Percentiles rank a stretch among this genome's conserved stretches.
phyloP scores from a whole-genome alignment of 1,140 invertebrate genomes.

The Cherax destructor region DNA sequence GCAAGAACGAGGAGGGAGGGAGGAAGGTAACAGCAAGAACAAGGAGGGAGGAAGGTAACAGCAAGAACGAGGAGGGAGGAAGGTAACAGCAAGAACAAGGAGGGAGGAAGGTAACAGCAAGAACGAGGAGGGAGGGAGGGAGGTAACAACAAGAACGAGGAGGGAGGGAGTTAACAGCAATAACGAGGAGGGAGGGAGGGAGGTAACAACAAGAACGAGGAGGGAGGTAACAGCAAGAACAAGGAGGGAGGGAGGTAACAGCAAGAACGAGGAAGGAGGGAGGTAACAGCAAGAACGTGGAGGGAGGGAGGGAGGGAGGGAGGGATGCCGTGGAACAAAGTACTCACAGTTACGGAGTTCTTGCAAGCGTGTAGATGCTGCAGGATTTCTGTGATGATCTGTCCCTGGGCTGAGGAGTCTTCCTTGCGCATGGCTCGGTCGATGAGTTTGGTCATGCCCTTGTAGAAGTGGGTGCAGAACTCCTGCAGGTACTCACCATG shows the following conservation, averaged over 20 bases:
- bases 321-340: not conserved
- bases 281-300: not conserved
- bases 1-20: no score
- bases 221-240: not conserved
- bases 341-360: constrained; percentile 89
- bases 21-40: no score
- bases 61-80: no score
- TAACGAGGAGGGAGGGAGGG: no score
- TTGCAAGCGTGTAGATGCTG: constrained; percentile 98
- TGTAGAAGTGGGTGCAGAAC: constrained; percentile 96
- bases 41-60: no score
- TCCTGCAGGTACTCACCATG: constrained; percentile 96
- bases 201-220: no score
- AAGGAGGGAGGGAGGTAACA: not conserved
- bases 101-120: no score
- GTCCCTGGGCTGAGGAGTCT: constrained; percentile 93
- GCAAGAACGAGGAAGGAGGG: not conserved
- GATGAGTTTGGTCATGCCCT: constrained; percentile 93
- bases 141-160: no score
- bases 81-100: no score
- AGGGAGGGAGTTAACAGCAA: no score
- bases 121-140: no score
- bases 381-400: constrained; percentile 96
- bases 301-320: not conserved
- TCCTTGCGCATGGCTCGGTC: constrained; percentile 96